phyloP scores from a whole-genome alignment of 1,140 invertebrate species.

The Agrypnia vestita region DNA sequence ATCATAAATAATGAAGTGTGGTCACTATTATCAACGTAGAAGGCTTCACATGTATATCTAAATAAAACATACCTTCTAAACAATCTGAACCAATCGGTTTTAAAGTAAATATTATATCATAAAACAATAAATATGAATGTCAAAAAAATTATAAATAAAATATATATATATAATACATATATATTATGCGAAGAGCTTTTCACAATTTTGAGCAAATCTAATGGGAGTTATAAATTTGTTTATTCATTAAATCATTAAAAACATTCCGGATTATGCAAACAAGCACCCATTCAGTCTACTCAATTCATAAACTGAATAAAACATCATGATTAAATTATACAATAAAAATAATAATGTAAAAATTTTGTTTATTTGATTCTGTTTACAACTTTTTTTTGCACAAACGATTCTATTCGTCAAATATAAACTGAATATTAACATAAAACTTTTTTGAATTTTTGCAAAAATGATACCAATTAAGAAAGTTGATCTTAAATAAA shows the following conservation, averaged over 20 bases:
- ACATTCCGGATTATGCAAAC: neutral
- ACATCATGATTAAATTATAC: neutral
- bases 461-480: too few relatives aligned
- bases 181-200: conserved; percentile 14
- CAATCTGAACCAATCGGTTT: conserved; percentile 40
- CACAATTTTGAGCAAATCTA: conserved; percentile 20
- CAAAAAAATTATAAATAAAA: conserved; percentile 16
- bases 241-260: neutral
- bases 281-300: neutral
- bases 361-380: conserved; percentile 2
- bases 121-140: conserved; percentile 28
- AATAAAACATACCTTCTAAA: conserved; percentile 51
- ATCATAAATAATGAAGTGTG: conserved; percentile 61
- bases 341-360: neutral
- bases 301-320: neutral
- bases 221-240: neutral
- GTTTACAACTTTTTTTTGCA: neutral
- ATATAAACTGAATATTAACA: neutral
- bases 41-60: conserved; percentile 60
- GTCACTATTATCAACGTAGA: conserved; percentile 60
- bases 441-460: too few relatives aligned
- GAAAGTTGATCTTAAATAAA: too few relatives aligned
- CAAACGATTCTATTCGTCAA: too few relatives aligned
- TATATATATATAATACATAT: neutral
- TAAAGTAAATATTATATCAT: neutral